These are phyloP conservation scores for Psephotus haematonotus DNA, from an alignment of 2,113 vertebrate genomes.

Conservation along the genomic window DNA sequence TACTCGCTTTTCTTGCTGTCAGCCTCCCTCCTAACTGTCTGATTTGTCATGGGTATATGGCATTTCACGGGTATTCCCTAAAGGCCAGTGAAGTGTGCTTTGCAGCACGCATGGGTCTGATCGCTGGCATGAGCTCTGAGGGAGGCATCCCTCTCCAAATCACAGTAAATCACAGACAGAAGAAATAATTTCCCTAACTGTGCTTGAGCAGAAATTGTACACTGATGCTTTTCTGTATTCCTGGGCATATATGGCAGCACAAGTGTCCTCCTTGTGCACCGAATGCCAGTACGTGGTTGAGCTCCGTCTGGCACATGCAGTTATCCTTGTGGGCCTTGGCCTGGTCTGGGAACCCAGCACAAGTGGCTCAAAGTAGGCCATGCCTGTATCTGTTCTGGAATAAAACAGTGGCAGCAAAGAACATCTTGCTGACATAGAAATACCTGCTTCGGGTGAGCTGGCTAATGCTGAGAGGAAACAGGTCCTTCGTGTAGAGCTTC, in stretches of 20 bases:
- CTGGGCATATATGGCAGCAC: neutral
- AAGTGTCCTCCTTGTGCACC: neutral
- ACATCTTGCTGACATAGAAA: neutral
- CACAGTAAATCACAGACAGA: neutral
- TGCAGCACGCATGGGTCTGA: neutral
- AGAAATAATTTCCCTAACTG: neutral
- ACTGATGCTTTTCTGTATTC: neutral
- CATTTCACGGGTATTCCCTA: conserved; percentile 43
- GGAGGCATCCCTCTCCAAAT: neutral
- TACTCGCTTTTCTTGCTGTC: neutral
- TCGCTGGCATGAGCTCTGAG: neutral
- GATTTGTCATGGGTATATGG: conserved; percentile 40
- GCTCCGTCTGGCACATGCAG: neutral
- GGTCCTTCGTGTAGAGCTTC: neutral
- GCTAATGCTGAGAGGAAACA: neutral
- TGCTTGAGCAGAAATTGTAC: neutral
- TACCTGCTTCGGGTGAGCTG: neutral
- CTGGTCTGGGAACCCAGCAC: rapidly evolving
- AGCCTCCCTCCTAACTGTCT: neutral
- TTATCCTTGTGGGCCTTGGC: neutral
- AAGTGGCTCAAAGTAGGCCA: rapidly evolving
- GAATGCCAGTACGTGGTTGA: rapidly evolving
- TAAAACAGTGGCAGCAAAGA: neutral
- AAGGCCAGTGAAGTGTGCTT: conserved; percentile 1
- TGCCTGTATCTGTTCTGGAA: neutral